These are phyloP conservation scores for Sebastes steindachneri DNA, from an alignment of 2,797 vertebrate genomes.

Conservation along the genomic window DNA sequence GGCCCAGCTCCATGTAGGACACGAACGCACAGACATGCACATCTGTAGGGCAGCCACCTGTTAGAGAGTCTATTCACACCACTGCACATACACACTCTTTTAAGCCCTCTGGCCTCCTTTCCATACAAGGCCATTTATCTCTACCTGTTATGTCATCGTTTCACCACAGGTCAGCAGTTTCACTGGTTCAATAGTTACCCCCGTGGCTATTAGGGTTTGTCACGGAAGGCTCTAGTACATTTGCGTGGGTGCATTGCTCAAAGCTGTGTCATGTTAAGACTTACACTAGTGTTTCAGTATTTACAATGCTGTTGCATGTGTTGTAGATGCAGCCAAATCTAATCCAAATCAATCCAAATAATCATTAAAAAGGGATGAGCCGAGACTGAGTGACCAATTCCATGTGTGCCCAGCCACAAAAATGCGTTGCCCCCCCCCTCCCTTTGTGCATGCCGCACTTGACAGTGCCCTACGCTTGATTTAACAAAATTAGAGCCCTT, in stretches of 20 bases:
- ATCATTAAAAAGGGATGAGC: neutral
- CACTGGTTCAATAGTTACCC: constrained; percentile 16
- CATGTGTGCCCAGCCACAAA: neutral
- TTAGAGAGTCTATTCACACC: constrained; percentile 12
- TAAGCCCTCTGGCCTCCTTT: constrained; percentile 11
- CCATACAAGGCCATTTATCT: neutral
- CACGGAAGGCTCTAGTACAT: constrained; percentile 1
- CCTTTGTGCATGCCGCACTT: neutral
- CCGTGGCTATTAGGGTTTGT: constrained; percentile 16
- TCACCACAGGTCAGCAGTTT: constrained; percentile 28
- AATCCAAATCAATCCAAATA: neutral
- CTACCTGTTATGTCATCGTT: constrained; percentile 23
- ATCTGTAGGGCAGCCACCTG: neutral
- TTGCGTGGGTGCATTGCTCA: neutral
- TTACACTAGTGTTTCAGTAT: neutral
- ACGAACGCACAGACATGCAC: neutral
- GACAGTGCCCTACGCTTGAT: constrained; percentile 2
- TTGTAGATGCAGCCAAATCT: neutral
- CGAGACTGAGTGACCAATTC: neutral
- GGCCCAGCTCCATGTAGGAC: neutral
- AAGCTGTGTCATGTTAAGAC: neutral
- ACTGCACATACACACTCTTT: neutral
- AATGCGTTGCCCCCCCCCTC: neutral
- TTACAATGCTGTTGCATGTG: neutral
- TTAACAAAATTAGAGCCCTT: constrained; percentile 24